Evolutionary conservation across 2,888 invertebrate species (phyloP).

Genomic region (Philopedon plagiatum): DNA sequence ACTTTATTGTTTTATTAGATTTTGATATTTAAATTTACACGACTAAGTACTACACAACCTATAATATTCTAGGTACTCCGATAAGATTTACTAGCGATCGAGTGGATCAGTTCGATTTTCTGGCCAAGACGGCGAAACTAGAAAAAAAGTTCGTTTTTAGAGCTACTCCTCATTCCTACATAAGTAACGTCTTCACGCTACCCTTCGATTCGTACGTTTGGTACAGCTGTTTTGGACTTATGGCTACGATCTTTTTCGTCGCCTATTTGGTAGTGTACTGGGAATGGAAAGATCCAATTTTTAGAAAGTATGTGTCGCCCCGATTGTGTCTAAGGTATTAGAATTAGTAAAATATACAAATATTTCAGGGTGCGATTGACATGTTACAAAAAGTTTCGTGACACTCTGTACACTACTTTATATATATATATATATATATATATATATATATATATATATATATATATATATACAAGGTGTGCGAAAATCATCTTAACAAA

Average conservation of each 20-base stretch:
- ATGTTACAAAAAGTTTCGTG: too few species aligned
- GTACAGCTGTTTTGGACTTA: conserved; percentile 72
- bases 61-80: conserved; percentile 64
- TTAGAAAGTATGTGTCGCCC: conserved; percentile 46
- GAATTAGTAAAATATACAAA: too few species aligned
- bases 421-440: too few species aligned
- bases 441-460: not conserved
- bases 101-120: conserved; percentile 69
- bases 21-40: too few species aligned
- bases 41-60: too few species aligned
- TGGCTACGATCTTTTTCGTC: conserved; percentile 60
- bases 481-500: too few species aligned
- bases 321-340: conserved; percentile 31
- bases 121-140: conserved; percentile 72
- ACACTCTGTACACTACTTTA: too few species aligned
- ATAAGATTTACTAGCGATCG: conserved; percentile 65
- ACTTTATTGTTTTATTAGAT: too few species aligned
- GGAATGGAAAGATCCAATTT: conserved; percentile 61
- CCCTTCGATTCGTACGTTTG: conserved; percentile 78
- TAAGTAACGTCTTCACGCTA: conserved; percentile 77
- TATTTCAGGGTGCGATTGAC: too few species aligned
- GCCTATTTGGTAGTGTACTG: conserved; percentile 60
- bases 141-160: conserved; percentile 76
- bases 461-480: conserved; percentile 31
- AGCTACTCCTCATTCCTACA: conserved; percentile 76